phyloP scores from a whole-genome alignment of 2,113 vertebrate genomes.

The Miniopterus natalensis region DNA sequence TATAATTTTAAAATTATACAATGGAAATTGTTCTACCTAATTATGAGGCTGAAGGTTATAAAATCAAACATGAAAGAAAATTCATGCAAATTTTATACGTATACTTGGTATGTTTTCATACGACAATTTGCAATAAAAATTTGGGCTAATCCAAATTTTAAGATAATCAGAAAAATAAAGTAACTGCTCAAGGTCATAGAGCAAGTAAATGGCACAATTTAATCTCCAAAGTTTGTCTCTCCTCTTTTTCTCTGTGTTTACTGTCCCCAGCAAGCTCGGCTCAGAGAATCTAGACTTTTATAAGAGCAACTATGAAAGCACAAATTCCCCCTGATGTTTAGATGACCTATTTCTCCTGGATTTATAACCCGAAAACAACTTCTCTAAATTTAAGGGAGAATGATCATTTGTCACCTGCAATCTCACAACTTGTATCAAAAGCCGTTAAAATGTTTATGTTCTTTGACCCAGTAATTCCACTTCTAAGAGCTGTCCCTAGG shows the following conservation, averaged over 20 bases:
- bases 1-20: neutral
- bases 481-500: slow-evolving; percentile 6
- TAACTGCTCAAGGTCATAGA: neutral
- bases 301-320: slow-evolving; percentile 42
- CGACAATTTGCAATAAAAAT: slow-evolving; percentile 8
- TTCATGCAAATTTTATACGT: neutral
- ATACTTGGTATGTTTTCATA: slow-evolving; percentile 33
- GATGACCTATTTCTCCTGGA: slow-evolving; percentile 57
- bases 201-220: neutral
- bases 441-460: slow-evolving; percentile 40
- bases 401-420: neutral
- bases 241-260: neutral
- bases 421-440: slow-evolving; percentile 1
- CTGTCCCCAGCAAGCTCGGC: neutral
- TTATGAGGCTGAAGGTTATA: neutral
- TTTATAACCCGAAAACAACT: neutral
- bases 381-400: slow-evolving; percentile 27
- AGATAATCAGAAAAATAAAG: neutral
- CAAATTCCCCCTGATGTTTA: neutral
- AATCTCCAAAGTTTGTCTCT: neutral
- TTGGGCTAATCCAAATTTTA: slow-evolving; percentile 31
- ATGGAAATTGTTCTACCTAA: neutral
- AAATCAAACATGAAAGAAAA: slow-evolving; percentile 11
- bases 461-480: slow-evolving; percentile 25
- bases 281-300: neutral